A percentile compares a stretch with the other conserved stretches of the same genome.
Conservation (phyloP, 2,888 invertebrate species). For the Cosmia trapezina region DNA sequence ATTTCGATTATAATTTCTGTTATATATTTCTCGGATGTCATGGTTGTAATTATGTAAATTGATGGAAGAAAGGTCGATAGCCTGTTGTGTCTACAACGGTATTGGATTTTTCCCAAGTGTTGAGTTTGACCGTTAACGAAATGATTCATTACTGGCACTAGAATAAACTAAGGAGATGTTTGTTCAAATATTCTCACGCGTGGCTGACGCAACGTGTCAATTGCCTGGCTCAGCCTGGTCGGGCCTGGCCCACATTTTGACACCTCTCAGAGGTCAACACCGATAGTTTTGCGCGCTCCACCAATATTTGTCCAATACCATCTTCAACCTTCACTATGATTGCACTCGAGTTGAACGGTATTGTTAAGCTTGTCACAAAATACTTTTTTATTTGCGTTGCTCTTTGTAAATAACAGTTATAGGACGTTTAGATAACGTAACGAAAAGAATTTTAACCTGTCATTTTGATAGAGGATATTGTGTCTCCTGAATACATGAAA, state of each 20-base stretch:
- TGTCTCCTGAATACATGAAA: conserved; percentile 15
- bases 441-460: conserved; percentile 17
- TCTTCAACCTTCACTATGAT: conserved; percentile 72
- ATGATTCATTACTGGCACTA: conserved; percentile 88
- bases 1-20: conserved; percentile 66
- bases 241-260: conserved; percentile 84
- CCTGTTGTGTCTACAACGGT: conserved; percentile 76
- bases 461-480: conserved; percentile 7
- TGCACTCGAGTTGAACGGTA: conserved; percentile 72
- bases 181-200: conserved; percentile 90
- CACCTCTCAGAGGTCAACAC: conserved; percentile 86
- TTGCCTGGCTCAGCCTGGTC: conserved; percentile 80
- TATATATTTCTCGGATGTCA: conserved; percentile 71
- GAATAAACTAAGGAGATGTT: conserved; percentile 87
- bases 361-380: conserved; percentile 66
- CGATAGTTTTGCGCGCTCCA: conserved; percentile 80
- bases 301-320: conserved; percentile 82
- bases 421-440: conserved; percentile 22
- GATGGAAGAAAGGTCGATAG: conserved; percentile 76
- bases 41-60: conserved; percentile 81
- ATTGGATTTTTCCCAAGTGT: conserved; percentile 81
- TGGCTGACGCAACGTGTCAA: conserved; percentile 82
- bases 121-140: conserved; percentile 85
- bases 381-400: conserved; percentile 64
- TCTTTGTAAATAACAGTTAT: conserved; percentile 46